Evolutionary conservation across 92 coral and sea anemone species (phyloP).

Genomic region (Heteractis magnifica): DNA sequence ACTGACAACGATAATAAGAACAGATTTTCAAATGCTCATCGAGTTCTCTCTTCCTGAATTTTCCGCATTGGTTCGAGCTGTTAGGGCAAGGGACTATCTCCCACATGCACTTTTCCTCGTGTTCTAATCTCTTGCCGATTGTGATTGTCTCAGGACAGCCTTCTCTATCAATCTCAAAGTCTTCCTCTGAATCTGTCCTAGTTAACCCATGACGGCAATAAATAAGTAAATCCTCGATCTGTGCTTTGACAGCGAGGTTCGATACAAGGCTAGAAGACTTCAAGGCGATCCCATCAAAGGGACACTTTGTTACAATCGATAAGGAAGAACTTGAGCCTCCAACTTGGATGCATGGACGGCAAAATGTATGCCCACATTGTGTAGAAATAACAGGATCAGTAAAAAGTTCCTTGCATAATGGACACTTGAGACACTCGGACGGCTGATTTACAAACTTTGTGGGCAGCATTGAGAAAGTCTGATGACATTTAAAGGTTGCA

Average conservation of each 20-base stretch:
- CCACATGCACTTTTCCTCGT: slow-evolving; percentile 80
- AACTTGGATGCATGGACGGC: slow-evolving; percentile 75
- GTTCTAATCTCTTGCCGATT: slow-evolving; percentile 74
- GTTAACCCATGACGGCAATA: slow-evolving; percentile 93
- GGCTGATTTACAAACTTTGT: slow-evolving; percentile 88
- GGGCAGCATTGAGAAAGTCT: slow-evolving; percentile 59
- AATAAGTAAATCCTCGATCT: slow-evolving; percentile 85
- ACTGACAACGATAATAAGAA: slow-evolving; percentile 80
- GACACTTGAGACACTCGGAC: slow-evolving; percentile 84
- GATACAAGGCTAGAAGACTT: slow-evolving; percentile 77
- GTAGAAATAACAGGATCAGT: slow-evolving; percentile 94
- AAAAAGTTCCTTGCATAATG: slow-evolving; percentile 78
- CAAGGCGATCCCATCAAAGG: slow-evolving; percentile 70
- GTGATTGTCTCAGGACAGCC: slow-evolving; percentile 86
- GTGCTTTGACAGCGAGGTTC: slow-evolving; percentile 88
- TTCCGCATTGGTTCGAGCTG: slow-evolving; percentile 98
- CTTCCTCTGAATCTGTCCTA: slow-evolving; percentile 91
- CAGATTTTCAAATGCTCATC: slow-evolving; percentile 80
- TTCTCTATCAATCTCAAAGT: slow-evolving; percentile 74
- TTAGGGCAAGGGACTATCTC: slow-evolving; percentile 93
- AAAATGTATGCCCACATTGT: slow-evolving; percentile 95
- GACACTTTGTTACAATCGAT: slow-evolving; percentile 71
- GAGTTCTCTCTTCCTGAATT: slow-evolving; percentile 77
- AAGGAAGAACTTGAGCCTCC: slow-evolving; percentile 49
- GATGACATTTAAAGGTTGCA: not conserved